Base-by-base conservation (phyloP, 2,888 invertebrate genomes). In the Seira sanloemensis region DNA sequence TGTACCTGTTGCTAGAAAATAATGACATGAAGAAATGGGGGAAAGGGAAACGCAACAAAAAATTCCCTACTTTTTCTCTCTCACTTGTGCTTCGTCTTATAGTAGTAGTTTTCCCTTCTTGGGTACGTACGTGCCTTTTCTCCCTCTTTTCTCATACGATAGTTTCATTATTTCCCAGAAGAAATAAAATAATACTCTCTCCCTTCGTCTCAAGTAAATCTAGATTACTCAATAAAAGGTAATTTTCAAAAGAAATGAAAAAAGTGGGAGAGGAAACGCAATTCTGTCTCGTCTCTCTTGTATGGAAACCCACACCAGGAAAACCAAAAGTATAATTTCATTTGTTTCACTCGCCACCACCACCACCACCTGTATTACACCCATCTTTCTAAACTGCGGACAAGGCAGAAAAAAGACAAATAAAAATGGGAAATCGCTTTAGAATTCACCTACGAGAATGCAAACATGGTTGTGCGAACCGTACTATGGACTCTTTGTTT, bases 1-100 rank as follows among this genome's bases (percentile, higher is more conserved):
- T 77, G 77, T 77, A 83, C 83, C 83, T 83, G 83, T 83, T 83
- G 83, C 83, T 74, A 62, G 23, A 1, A n/a, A 66, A 83, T 65
- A 69, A 75, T 68, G 37, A 37, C 37, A 37, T 37, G 5, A 37
- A 37, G 37, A 37, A 37, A 37, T 37, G 37, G 37, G 12, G 12
- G 37, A 37, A 37, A 12, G 37, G 37, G 37, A 37, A 37, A 37
- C 12, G 12, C 37, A 7, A 4, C 37, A 37, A 37, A n/a, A n/a
- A 37, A 37, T 37, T 37, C 12, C 12, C 37, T 37, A 37, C 37
- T 7, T 37, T 37, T 37, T 37, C 37, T 37, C 24, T 25, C 25
- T 68, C 68, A 24, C 68, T 68, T 5, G 21, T 5, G 5, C 23
- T 54, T 21, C 19, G 1, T 24, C 1, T 78, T 19, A 37, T 46